A percentile compares a stretch with the other conserved stretches of the same genome.
Evolutionary conservation across 2,113 vertebrate species (phyloP).

Genomic region (Mus musculus): DNA sequence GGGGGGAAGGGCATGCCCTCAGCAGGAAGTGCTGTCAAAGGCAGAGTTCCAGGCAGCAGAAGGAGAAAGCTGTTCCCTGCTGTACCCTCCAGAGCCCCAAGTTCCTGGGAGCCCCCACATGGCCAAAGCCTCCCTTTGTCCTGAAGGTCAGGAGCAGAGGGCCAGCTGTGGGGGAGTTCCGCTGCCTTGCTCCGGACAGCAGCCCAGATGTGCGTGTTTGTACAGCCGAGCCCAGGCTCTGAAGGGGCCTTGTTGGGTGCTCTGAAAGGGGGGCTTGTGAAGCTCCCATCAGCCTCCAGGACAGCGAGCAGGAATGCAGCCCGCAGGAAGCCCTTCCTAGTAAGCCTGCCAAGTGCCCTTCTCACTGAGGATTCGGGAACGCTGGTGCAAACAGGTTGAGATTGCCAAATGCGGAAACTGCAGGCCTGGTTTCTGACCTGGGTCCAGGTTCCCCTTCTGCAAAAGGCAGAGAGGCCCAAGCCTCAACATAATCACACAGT

Average conservation of each 20-base stretch:
- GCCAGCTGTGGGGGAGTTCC: constrained; percentile 71
- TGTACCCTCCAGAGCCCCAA: constrained; percentile 60
- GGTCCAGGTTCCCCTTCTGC: neutral
- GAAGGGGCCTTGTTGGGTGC: constrained; percentile 65
- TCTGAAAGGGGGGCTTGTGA: constrained; percentile 78
- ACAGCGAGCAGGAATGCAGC: constrained; percentile 76
- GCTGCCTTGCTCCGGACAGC: constrained; percentile 42
- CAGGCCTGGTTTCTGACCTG: neutral
- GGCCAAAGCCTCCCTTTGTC: constrained; percentile 77
- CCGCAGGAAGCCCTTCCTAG: constrained; percentile 74
- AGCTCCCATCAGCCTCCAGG: constrained; percentile 68
- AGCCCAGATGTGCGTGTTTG: constrained; percentile 70
- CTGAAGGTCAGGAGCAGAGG: constrained; percentile 61
- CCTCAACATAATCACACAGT: neutral
- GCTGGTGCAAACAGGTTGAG: neutral
- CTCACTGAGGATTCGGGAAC: constrained; percentile 7
- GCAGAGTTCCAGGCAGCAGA: constrained; percentile 47
- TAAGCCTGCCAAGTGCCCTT: constrained; percentile 64
- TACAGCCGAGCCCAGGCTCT: constrained; percentile 33
- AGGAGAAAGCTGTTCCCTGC: constrained; percentile 32
- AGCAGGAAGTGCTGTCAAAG: constrained; percentile 66
- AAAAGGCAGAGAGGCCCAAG: neutral
- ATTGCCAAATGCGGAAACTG: neutral
- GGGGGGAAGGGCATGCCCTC: constrained; percentile 52
- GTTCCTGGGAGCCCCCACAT: constrained; percentile 66